phyloP scores from a whole-genome alignment of 2,113 vertebrate genomes.

The Antidorcas marsupialis region DNA sequence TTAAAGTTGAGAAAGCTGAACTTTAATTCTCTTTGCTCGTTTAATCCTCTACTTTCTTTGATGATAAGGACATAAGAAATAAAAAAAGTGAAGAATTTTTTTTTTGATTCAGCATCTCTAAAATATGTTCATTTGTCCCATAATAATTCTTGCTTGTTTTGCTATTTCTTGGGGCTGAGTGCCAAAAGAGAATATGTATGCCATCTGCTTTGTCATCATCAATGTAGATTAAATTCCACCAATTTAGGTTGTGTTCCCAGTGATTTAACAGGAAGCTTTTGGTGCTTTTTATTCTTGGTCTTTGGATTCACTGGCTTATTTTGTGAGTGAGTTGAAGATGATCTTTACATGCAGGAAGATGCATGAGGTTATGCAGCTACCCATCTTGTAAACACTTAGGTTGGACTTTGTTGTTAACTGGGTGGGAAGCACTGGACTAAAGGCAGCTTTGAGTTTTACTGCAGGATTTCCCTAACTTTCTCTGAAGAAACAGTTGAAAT shows the following conservation, averaged over 20 bases:
- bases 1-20: not conserved
- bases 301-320: not conserved
- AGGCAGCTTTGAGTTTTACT: not conserved
- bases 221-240: not conserved
- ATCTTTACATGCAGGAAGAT: not conserved
- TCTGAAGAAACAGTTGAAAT: not conserved
- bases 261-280: slow-evolving; percentile 7
- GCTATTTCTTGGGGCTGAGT: slow-evolving; percentile 26
- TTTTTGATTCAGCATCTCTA: not conserved
- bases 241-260: slow-evolving; percentile 6
- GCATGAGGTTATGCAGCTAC: too few species aligned
- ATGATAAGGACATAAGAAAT: not conserved
- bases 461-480: not conserved
- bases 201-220: slow-evolving; percentile 49
- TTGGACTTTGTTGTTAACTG: not conserved
- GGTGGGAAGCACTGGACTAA: not conserved
- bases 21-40: not conserved
- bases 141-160: slow-evolving; percentile 43
- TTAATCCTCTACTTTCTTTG: not conserved
- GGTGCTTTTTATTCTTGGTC: not conserved
- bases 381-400: not conserved
- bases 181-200: not conserved
- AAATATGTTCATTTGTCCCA: slow-evolving; percentile 10
- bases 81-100: not conserved
- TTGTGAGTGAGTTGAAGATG: not conserved